Conservation (phyloP, 2,113 vertebrate genomes). For the Urocolius indicus region DNA sequence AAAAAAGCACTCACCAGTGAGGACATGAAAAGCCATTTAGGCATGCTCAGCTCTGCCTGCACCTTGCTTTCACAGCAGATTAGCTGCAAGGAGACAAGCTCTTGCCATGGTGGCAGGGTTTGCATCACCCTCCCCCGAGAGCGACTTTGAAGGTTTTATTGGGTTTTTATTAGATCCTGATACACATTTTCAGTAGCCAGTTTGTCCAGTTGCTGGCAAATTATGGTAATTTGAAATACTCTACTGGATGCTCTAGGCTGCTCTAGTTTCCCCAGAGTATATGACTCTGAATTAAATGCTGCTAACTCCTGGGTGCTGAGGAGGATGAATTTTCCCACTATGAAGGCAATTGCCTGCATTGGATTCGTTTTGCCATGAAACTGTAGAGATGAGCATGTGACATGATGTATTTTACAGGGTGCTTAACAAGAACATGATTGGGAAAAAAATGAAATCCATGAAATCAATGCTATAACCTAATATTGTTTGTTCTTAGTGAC, state of each 20-base stretch:
- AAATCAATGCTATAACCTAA: slow-evolving; percentile 75
- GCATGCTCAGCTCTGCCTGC: not conserved
- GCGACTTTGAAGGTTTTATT: slow-evolving; percentile 45
- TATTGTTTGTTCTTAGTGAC: slow-evolving; percentile 64
- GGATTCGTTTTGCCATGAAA: not conserved
- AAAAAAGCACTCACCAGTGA: not conserved
- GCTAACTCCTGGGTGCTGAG: not conserved
- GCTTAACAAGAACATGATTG: slow-evolving; percentile 69
- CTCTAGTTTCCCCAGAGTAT: not conserved
- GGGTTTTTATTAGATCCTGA: not conserved
- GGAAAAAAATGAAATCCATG: slow-evolving; percentile 67
- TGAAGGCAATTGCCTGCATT: not conserved
- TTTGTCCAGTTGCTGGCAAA: not conserved
- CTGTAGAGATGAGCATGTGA: not conserved
- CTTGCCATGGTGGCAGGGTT: not conserved
- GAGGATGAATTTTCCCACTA: not conserved
- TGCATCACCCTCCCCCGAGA: slow-evolving; percentile 1
- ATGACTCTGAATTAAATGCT: not conserved
- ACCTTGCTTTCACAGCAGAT: not conserved
- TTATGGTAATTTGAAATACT: slow-evolving; percentile 30
- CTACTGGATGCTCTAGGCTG: not conserved
- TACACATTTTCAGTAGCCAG: not conserved
- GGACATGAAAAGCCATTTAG: slow-evolving; percentile 12
- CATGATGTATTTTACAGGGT: slow-evolving; percentile 64
- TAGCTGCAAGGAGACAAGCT: slow-evolving; percentile 27